Evolutionary conservation across 2,888 invertebrate species (phyloP).

Genomic region (Macrosiphum euphorbiae): DNA sequence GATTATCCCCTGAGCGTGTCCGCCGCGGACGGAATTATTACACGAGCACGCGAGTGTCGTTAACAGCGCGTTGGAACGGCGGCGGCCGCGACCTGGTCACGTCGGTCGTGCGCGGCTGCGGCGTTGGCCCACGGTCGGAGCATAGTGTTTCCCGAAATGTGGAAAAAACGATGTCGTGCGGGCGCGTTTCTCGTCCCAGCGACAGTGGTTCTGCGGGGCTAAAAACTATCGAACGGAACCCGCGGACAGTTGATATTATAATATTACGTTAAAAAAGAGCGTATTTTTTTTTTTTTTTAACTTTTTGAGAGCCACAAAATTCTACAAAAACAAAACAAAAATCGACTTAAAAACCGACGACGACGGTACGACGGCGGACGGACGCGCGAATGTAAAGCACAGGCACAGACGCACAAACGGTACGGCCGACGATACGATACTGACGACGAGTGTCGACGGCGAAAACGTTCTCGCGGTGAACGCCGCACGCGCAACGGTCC

Average conservation of each 20-base stretch:
- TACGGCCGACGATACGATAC: conserved; percentile 53
- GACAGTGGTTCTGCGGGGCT: background rate
- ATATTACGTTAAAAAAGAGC: background rate
- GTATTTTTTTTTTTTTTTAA: too few species aligned
- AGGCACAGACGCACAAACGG: background rate
- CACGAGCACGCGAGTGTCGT: background rate
- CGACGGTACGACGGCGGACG: background rate
- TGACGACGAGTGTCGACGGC: conserved; percentile 5
- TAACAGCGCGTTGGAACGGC: conserved; percentile 19
- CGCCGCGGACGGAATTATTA: background rate
- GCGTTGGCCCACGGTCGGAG: conserved; percentile 6
- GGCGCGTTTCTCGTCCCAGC: background rate
- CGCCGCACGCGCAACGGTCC: conserved; percentile 51
- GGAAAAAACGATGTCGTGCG: background rate
- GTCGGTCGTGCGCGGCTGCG: background rate
- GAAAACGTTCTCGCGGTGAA: conserved; percentile 26
- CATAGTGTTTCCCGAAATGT: background rate
- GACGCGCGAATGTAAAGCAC: background rate
- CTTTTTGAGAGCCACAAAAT: background rate
- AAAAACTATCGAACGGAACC: background rate
- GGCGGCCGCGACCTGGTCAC: conserved; percentile 41
- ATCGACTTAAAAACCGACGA: background rate
- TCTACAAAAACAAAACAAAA: background rate
- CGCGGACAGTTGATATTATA: background rate
- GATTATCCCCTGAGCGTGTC: background rate